Evolutionary conservation across 2,888 invertebrate species (phyloP).

Genomic region (Thyatira batis): DNA sequence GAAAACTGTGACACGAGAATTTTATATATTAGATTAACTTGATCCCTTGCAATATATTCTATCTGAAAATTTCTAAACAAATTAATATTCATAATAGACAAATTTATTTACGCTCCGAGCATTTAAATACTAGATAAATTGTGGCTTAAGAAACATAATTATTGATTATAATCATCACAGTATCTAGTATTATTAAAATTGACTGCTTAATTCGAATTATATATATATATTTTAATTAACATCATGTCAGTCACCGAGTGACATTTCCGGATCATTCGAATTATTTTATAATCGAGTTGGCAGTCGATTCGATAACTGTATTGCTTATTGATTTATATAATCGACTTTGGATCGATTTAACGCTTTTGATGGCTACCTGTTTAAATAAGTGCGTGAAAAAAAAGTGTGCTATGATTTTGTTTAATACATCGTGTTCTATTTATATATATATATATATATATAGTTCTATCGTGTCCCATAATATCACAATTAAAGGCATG

Average conservation of each 20-base stretch:
- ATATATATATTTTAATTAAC: constrained; percentile 42
- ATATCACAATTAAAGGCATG: too few relatives aligned
- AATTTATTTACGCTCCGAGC: not conserved
- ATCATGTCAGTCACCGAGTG: constrained; percentile 30
- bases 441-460: not conserved
- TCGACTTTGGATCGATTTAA: not conserved
- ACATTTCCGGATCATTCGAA: constrained; percentile 40
- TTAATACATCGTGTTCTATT: not conserved
- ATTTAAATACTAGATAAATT: not conserved
- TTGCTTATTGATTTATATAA: not conserved
- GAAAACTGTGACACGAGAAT: too few relatives aligned
- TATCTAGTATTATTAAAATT: not conserved
- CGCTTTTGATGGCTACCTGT: not conserved
- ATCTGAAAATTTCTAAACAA: too few relatives aligned
- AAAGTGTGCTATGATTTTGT: not conserved
- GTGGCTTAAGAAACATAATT: not conserved
- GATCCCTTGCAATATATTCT: too few relatives aligned
- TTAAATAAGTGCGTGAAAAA: not conserved
- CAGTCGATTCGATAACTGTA: not conserved
- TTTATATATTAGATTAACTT: too few relatives aligned
- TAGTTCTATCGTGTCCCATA: too few relatives aligned
- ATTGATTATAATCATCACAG: not conserved
- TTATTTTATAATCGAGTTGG: constrained; percentile 17
- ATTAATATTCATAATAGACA: not conserved
- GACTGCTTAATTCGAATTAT: not conserved